phyloP scores from a whole-genome alignment of 2,888 invertebrate species.

The Synergus laeviventris region DNA sequence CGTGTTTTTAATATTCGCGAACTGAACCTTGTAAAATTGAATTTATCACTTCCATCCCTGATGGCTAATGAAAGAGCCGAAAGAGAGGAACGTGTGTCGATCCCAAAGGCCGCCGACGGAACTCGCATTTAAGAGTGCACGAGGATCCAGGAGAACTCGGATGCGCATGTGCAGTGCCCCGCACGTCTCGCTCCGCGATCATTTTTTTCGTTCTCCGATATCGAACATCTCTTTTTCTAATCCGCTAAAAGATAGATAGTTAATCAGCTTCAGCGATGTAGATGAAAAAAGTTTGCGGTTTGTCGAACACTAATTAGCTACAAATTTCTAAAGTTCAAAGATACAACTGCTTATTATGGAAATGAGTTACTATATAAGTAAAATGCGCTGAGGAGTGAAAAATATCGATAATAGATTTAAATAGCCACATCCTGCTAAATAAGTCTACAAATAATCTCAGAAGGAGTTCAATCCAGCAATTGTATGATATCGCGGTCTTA shows the following conservation, averaged over 20 bases:
- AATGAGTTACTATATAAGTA: conserved; percentile 9
- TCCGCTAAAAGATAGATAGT: conserved; percentile 38
- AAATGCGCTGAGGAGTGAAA: not conserved
- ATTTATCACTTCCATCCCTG: not conserved
- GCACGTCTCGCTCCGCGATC: conserved; percentile 57
- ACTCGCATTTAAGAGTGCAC: conserved; percentile 56
- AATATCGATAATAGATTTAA: not conserved
- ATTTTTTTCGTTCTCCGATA: conserved; percentile 49
- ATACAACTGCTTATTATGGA: not conserved
- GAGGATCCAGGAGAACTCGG: conserved; percentile 47
- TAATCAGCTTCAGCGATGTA: conserved; percentile 45
- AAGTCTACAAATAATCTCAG: not conserved
- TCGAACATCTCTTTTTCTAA: conserved; percentile 49
- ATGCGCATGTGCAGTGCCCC: conserved; percentile 67
- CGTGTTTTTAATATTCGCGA: not conserved
- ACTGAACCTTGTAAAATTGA: not conserved
- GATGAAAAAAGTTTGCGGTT: conserved; percentile 46
- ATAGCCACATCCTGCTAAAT: not conserved
- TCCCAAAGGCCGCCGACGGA: conserved; percentile 58
- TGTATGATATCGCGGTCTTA: not conserved
- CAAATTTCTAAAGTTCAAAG: no score
- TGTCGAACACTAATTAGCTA: not conserved
- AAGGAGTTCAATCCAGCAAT: not conserved
- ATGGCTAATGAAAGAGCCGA: not conserved
- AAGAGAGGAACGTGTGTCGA: conserved; percentile 42